Percentiles rank a stretch among this genome's conserved stretches.
phyloP scores from a whole-genome alignment of 2,113 vertebrate genomes.

The Bubo blakistoni region DNA sequence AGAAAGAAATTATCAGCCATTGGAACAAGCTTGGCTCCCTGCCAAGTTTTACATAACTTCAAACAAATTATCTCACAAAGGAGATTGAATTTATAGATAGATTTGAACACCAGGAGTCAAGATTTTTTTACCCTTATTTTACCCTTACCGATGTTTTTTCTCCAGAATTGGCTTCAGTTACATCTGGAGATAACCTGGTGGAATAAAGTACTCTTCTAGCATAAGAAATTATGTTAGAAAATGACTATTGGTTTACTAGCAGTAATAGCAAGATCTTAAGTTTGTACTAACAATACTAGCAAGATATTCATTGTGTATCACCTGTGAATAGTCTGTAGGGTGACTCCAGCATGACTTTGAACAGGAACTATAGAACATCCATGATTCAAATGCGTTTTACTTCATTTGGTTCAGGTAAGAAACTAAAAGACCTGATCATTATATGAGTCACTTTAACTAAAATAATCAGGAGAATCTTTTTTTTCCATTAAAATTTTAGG shows the following conservation, averaged over 20 bases:
- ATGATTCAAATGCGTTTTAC: neutral
- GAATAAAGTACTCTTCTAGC: neutral
- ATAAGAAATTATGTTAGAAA: neutral
- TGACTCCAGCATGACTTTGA: neutral
- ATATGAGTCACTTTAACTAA: neutral
- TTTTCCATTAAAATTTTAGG: neutral
- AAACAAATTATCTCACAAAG: neutral
- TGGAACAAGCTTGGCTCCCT: neutral
- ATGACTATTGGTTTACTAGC: neutral
- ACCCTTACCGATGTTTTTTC: neutral
- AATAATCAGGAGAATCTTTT: neutral
- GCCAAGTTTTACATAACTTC: neutral
- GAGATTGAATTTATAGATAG: neutral
- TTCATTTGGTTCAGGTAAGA: neutral
- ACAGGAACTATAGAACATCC: neutral
- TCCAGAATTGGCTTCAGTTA: neutral
- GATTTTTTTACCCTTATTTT: neutral
- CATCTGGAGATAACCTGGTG: neutral
- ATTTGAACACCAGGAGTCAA: neutral
- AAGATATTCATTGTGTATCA: neutral
- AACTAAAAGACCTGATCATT: neutral
- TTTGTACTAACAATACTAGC: neutral
- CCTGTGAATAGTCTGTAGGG: neutral
- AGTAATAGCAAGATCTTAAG: neutral
- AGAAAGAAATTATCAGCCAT: conserved; percentile 11